phyloP scores from a whole-genome alignment of 2,113 vertebrate genomes.

The Menura novaehollandiae region DNA sequence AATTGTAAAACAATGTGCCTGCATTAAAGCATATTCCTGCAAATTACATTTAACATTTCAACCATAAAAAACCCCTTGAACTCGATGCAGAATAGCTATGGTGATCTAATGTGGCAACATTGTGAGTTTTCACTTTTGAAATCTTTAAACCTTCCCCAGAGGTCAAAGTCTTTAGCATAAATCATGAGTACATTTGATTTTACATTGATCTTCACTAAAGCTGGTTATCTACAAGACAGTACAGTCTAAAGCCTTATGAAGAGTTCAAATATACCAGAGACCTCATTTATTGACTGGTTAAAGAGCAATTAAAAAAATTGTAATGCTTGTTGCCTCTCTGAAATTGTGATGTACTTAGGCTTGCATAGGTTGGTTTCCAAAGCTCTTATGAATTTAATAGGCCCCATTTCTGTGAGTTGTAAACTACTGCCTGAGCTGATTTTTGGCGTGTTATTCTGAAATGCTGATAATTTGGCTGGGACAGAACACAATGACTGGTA shows the following conservation, averaged over 20 bases:
- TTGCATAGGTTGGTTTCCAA: not conserved
- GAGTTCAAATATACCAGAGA: not conserved
- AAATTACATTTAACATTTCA: not conserved
- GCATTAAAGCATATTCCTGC: not conserved
- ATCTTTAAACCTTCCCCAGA: not conserved
- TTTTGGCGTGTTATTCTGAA: not conserved
- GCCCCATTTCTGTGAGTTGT: not conserved
- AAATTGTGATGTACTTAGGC: not conserved
- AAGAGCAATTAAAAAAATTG: not conserved
- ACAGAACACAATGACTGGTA: not conserved
- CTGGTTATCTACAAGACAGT: not conserved
- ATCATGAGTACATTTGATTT: not conserved
- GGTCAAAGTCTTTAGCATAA: not conserved
- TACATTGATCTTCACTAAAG: not conserved
- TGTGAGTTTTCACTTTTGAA: not conserved
- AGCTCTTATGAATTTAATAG: not conserved
- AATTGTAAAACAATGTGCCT: not conserved
- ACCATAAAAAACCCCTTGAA: not conserved
- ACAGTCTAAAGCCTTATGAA: not conserved
- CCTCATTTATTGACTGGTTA: not conserved
- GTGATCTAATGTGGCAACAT: not conserved
- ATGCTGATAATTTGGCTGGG: not conserved
- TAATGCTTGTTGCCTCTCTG: not conserved
- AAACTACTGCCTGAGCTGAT: not conserved
- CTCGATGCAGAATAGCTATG: not conserved